Base-by-base conservation (phyloP, 2,888 invertebrate genomes). In the Athalia cordata region DNA sequence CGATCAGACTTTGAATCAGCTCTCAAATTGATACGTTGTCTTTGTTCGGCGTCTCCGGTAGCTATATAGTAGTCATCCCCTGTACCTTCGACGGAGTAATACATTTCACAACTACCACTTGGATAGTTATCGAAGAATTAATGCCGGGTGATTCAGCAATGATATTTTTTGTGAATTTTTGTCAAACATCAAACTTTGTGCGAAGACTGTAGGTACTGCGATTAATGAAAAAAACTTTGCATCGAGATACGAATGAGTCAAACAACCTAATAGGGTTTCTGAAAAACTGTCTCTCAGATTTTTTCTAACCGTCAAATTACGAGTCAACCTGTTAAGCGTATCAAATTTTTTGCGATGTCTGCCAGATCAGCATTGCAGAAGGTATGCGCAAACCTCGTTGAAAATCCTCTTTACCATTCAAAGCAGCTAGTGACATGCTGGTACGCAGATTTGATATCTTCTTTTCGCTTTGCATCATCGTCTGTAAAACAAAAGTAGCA, bases 11-110 rank as follows among this genome's bases (percentile, higher is more conserved):
- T 59, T 45, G 8, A 59, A 59, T 47, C 72, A 59, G 45, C 13
- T 72, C 57, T 45, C 57, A 47, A 49, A 66, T 66, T 66, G 29
- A 66, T 66, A 49, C 49, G 66, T 66, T 66, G 47, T 9, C 7
- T 7, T 8, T 66, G 47, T 66, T 8, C 15, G 49, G 8, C 13
- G 49, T 66, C 49, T 49, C 49, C n/a, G 47, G 49, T 45, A n/a
- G 29, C 29, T 29, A 66, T 66, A 66, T 52, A 52, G 52, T 9
- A 55, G 4, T 55, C 55, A 9, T 11, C n/a, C 55, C 7, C 9
- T 6, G 11, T 4, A 4, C 11, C 55, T 55, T 55, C 55, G n/a
- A n/a, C 0, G 6, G 55, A 11, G n/a, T 55, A n/a, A 55, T 55
- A 55, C 29, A 29, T 29, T 29, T 29, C 29, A 29, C 29, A 29